Base-by-base conservation (phyloP, 2,888 invertebrate species). In the Azorinus chamasolen region DNA sequence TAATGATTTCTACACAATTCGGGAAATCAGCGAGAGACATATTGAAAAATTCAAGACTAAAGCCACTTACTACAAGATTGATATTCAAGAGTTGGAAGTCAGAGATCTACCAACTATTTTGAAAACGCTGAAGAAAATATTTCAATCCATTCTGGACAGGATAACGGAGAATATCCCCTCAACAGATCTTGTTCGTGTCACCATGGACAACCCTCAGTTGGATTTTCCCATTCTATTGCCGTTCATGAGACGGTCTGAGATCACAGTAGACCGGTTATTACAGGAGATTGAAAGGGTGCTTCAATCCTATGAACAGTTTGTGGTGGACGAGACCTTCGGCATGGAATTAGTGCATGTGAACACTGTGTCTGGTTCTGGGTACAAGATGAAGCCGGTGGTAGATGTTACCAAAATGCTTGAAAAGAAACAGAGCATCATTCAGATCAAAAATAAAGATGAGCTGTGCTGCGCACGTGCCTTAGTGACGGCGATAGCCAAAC, bases 251-350 rank as follows among this genome's bases (percentile, higher is more conserved):
- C 14, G 64, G 18, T 48, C 59, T 2, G 62, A 54, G 4, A 39
- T 79, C 12, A 68, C 68, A 20, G 71, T 59, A 2, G 66, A 70
- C 14, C n/a, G 65, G 41, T 12, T 74, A 18, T 39, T 74, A n/a
- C 54, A 54, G 2, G 75, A 79, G 64, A 70, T 79, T 10, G 64
- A 79, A 45, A 45, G 70, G 4, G 66, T 74, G 8, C 51, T 73
- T 1, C 70, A 70, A 20, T 74, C 70, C 8, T 74, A 75, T 32
- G 61, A 79, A 46, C 45, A 79, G 45, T 71, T 79, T 68, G 64
- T 71, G 0, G 3, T 71, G 8, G 62, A 70, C 27, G 62, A 70
- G 41, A 55, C 70, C 1, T 62, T 70, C 24, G 55, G 70, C 1
- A 39, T 70, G 5, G 70, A 70, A n/a, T 16, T 55, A 18, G 62